Evolutionary conservation across 2,113 vertebrate species (phyloP), one percentile per base, ranked within the genome.

Genomic region (Prionailurus viverrinus): DNA sequence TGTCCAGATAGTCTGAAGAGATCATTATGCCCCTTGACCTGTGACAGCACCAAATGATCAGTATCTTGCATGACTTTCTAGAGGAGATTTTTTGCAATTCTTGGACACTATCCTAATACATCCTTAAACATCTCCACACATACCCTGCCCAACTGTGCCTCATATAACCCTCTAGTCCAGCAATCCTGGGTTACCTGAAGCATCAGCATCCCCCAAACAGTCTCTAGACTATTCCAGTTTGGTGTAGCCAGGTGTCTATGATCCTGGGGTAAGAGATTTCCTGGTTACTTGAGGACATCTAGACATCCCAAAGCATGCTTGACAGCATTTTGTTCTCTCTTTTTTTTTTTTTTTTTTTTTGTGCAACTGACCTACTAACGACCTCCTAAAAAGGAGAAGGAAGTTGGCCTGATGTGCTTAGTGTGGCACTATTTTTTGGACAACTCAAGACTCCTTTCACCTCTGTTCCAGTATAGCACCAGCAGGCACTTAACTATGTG

Each of bases 351-450:
- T 41, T 7, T 41, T 41, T 41, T 41, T 7, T 41, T 41, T 41
- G 73, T 87, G 58, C 39, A 78, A 10, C 61, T 92, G 74, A 68
- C 79, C 94, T 58, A 48, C 25, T 19, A 65, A 45, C 85, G 92
- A 96, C 92, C 66, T 96, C 78, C 55, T 81, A 36, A 76, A 96
- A 97, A 51, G 95, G 92, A 97, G 91, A 93, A 95, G 95, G 96
- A 96, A 96, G n/a, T 84, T 95, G 58, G 71, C n/a, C 51, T 94
- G 68, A 86, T 84, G 58, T 88, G 80, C 92, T 94, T 76, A 97
- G 45, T 53, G 63, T 80, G 71, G 61, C 92, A 83, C 33, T 92
- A 4, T 58, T 79, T 79, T 69, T 80, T 15, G 63, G 33, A 79
- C 78, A 80, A 76, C 73, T 80, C 82, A 93, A 73, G 79, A 33